Conservation (phyloP, 2,113 vertebrate species). For the Lepidothrix coronata region DNA sequence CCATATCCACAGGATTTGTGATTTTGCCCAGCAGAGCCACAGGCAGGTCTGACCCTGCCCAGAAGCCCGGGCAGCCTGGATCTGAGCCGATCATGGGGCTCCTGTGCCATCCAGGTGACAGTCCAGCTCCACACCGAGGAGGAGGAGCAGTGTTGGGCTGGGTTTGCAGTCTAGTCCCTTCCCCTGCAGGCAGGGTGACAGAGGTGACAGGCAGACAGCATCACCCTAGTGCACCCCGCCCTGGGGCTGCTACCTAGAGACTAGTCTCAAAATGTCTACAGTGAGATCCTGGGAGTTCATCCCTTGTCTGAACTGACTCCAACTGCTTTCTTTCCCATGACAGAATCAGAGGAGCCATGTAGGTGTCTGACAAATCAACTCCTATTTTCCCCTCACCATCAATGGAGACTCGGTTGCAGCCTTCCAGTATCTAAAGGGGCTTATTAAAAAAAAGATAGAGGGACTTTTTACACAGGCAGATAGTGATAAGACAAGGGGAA, state of each 20-base stretch:
- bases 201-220: background rate
- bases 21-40: background rate
- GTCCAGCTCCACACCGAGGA: background rate
- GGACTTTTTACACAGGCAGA: background rate
- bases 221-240: background rate
- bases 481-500: background rate
- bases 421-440: background rate
- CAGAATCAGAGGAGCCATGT: background rate
- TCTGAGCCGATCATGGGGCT: background rate
- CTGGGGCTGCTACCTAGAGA: background rate
- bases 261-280: background rate
- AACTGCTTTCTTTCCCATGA: background rate
- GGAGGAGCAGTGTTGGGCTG: background rate
- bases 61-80: rapidly evolving
- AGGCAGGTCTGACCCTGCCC: background rate
- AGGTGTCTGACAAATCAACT: too few relatives aligned
- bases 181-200: background rate
- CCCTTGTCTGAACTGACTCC: background rate
- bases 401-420: background rate
- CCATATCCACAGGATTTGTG: background rate
- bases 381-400: background rate
- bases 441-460: background rate
- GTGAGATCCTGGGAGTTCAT: background rate
- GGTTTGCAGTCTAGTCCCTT: background rate
- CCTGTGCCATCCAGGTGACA: background rate